These are phyloP conservation scores for Rhagoletis zephyria DNA, from an alignment of 1,140 invertebrate species.

Conservation along the genomic window DNA sequence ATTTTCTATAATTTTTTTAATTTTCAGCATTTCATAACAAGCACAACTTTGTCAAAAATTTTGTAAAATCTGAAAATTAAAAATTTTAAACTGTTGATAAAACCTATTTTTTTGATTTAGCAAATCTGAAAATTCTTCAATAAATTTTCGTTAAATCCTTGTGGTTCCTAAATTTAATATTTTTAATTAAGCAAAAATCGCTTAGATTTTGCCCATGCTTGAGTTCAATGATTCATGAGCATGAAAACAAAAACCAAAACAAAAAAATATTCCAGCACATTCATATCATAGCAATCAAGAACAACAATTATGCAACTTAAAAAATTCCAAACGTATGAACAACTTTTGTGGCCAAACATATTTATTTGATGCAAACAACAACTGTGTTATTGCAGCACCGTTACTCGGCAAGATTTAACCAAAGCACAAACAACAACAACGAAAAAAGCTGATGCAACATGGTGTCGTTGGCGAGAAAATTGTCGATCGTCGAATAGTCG, in stretches of 20 bases:
- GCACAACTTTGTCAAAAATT: no score
- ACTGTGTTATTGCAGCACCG: not conserved
- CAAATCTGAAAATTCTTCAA: no score
- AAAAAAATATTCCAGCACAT: not conserved
- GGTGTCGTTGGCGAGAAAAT: constrained; percentile 17
- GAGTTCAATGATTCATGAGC: constrained; percentile 41
- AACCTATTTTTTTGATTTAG: no score
- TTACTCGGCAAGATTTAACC: not conserved
- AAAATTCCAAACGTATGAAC: constrained; percentile 47
- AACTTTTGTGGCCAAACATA: constrained; percentile 3
- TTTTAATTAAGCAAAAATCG: no score
- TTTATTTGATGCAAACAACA: no score
- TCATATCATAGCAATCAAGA: not conserved
- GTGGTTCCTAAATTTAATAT: no score
- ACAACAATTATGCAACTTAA: constrained; percentile 34
- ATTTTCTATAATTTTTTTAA: no score
- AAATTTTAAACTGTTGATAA: no score
- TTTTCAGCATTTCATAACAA: no score
- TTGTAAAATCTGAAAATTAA: no score
- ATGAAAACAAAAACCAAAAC: not conserved
- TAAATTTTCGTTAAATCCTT: no score
- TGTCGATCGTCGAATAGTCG: constrained; percentile 21
- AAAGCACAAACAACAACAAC: not conserved
- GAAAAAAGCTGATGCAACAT: constrained; percentile 30
- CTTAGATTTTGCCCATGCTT: not conserved